Evolutionary conservation across 1,140 invertebrate species (phyloP).

Genomic region (Glossosoma conforme): DNA sequence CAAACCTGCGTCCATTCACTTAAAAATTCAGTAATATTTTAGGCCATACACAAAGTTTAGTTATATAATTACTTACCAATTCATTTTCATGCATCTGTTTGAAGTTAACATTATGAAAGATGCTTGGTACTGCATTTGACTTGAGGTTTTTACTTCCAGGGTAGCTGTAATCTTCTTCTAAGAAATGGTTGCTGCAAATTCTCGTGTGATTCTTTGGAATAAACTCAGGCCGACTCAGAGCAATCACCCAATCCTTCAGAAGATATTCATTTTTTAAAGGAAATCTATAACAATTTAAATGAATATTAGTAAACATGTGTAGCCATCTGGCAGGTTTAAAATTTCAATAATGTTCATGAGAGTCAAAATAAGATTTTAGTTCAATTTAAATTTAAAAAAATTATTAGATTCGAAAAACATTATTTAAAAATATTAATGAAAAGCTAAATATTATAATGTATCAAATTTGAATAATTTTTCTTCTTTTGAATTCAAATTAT

Average conservation of each 20-base stretch:
- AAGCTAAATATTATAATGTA: too few relatives aligned
- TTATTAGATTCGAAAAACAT: background rate
- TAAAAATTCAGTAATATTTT: too few relatives aligned
- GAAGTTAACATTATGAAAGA: too few relatives aligned
- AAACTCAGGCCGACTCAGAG: background rate
- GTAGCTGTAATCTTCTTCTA: slow-evolving; percentile 3
- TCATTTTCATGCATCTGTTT: too few relatives aligned
- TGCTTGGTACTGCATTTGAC: slow-evolving; percentile 1
- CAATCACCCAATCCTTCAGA: slow-evolving; percentile 5
- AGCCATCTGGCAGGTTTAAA: too few relatives aligned
- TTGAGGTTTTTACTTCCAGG: slow-evolving; percentile 9
- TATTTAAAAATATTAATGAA: background rate
- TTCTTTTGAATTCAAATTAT: too few relatives aligned
- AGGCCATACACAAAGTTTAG: too few relatives aligned
- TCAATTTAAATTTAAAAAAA: too few relatives aligned
- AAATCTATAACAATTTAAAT: slow-evolving; percentile 6
- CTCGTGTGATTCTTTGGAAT: slow-evolving; percentile 6
- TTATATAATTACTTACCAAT: too few relatives aligned
- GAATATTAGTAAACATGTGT: background rate
- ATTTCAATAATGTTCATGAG: too few relatives aligned
- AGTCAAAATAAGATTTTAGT: too few relatives aligned
- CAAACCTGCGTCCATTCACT: too few relatives aligned
- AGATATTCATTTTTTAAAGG: slow-evolving; percentile 7
- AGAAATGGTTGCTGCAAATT: slow-evolving; percentile 14
- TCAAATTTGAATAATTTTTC: background rate